Conservation (phyloP, 2,113 vertebrate species). For the Nothoprocta perdicaria region DNA sequence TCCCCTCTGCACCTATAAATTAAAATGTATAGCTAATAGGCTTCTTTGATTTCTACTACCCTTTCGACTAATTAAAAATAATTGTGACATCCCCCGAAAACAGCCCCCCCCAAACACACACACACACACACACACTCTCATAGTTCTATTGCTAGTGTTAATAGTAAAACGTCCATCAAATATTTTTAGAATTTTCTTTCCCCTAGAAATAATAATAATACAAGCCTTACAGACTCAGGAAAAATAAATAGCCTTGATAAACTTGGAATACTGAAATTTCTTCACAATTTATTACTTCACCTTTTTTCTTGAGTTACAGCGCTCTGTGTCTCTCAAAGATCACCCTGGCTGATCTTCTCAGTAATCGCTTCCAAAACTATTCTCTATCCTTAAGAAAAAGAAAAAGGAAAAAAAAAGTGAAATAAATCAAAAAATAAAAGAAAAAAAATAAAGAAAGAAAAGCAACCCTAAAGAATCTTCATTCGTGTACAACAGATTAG, state of each 20-base stretch:
- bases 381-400: background rate
- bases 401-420: background rate
- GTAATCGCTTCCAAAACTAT: conserved; percentile 48
- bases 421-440: background rate
- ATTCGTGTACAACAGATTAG: background rate
- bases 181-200: conserved; percentile 62
- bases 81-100: conserved; percentile 2
- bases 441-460: background rate
- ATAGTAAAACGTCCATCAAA: conserved; percentile 53
- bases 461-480: background rate
- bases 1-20: conserved; percentile 31
- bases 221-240: conserved; percentile 31
- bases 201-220: background rate
- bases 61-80: conserved; percentile 65
- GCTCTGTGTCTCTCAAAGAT: conserved; percentile 55
- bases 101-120: background rate
- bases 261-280: conserved; percentile 42
- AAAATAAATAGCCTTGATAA: conserved; percentile 64
- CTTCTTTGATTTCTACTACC: conserved; percentile 41
- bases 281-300: conserved; percentile 70
- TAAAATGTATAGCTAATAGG: conserved; percentile 13
- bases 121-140: background rate
- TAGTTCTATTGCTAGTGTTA: conserved; percentile 18
- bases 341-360: conserved; percentile 62
- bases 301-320: conserved; percentile 73